phyloP scores from a whole-genome alignment of 30 jellyfish, hydroid and myxozoan genomes.

The Aurelia sp. region DNA sequence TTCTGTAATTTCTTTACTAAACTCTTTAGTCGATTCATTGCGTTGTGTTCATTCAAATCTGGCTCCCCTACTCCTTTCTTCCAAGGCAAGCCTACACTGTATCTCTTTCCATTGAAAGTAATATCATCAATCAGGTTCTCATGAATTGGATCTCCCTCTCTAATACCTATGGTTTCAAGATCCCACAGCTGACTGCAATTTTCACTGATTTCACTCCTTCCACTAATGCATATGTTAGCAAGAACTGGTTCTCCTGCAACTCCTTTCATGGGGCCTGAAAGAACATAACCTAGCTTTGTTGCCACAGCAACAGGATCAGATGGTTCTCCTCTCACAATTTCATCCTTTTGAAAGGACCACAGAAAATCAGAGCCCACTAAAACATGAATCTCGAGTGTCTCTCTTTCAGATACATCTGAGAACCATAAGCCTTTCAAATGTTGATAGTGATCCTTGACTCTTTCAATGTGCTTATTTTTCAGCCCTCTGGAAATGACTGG shows the following conservation, averaged over 20 bases:
- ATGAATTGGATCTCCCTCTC: constrained; percentile 12
- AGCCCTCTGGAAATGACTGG: constrained; percentile 40
- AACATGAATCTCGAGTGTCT: constrained; percentile 20
- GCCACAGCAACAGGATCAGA: constrained; percentile 37
- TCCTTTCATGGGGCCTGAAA: constrained; percentile 49
- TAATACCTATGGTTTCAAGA: constrained; percentile 12
- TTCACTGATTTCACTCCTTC: not conserved
- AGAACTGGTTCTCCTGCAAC: constrained; percentile 13
- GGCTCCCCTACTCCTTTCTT: not conserved
- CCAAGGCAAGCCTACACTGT: constrained; percentile 15
- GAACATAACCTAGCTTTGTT: constrained; percentile 30
- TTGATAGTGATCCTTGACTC: constrained; percentile 6
- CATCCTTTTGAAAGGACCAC: constrained; percentile 31
- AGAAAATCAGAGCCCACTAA: constrained; percentile 32
- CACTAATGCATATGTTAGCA: constrained; percentile 9
- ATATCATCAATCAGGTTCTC: not conserved
- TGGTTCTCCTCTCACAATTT: constrained; percentile 28
- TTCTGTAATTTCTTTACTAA: not conserved
- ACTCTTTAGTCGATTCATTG: not conserved
- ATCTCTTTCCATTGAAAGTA: not conserved
- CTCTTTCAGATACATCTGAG: constrained; percentile 33
- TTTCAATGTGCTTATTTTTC: constrained; percentile 15
- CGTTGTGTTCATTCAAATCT: not conserved
- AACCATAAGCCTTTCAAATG: constrained; percentile 18
- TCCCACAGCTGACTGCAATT: constrained; percentile 34